Evolutionary conservation across 92 coral and sea anemone genomes (phyloP), one percentile per base, ranked within the genome.

Genomic region (Zoanthus sansibaricus): DNA sequence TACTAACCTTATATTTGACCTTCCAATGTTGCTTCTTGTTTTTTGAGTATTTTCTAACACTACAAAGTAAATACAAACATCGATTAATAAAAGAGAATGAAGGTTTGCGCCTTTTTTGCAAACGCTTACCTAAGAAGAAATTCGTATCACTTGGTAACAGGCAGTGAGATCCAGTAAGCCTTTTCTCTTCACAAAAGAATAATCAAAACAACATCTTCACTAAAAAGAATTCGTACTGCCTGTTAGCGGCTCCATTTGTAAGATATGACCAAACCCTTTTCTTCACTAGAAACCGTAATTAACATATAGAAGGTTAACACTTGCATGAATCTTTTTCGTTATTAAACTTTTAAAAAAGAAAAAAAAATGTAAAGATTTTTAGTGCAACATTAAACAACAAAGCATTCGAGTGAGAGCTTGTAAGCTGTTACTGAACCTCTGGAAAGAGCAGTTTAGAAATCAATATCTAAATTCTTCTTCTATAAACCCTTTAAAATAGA

Each of bases 1-100:
- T 46, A 80, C 85, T 67, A 80, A 80, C 85, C 85, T 80, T 46
- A 21, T 14, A 31, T 66, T 66, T 67, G 85, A 47, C 13, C 85
- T 42, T 80, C 85, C 85, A 67, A 66, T 6, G n/a, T 47, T 10
- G 85, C 85, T 80, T 80, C 85, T 80, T 80, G 62, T 44, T 14
- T 54, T 78, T 78, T 42, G 71, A 47, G 85, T 32, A 80, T 80
- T 80, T 80, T 55, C 85, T 80, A 80, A 62, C 75, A 71, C 85
- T 80, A 80, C 74, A 67, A 52, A 52, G 48, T 20, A 80, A 80
- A 80, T 15, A 80, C 45, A 80, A 47, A 45, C 75, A 21, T 17
- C 45, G 31, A 78, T 78, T 78, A 78, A 78, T 32, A 78, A 46
- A 72, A 1, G 10, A 9, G 18, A n/a, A 15, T 16, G 1, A 73